Percentiles rank a stretch among this genome's conserved stretches.
Conservation (phyloP, 2,888 invertebrate species). For the Blastobasis adustella region DNA sequence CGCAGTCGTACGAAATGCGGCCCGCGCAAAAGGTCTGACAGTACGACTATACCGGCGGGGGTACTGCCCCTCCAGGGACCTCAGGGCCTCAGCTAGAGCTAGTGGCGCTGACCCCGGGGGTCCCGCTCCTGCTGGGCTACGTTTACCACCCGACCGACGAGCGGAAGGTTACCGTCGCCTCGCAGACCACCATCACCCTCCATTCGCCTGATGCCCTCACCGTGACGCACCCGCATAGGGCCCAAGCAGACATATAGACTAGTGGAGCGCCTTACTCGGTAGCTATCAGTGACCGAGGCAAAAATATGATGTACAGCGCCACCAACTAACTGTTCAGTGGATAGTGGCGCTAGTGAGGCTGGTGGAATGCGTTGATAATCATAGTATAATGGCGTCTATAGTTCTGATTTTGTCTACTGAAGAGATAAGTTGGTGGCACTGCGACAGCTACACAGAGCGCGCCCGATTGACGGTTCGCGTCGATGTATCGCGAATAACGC, state of each 20-base stretch:
- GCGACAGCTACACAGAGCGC: too few relatives aligned
- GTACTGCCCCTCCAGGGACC: constrained; percentile 8
- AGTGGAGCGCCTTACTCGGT: neutral
- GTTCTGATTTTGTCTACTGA: too few relatives aligned
- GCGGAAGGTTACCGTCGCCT: constrained; percentile 41
- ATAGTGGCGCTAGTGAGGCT: too few relatives aligned
- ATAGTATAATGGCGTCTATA: too few relatives aligned
- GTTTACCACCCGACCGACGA: constrained; percentile 33
- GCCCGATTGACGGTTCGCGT: too few relatives aligned
- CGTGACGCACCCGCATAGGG: constrained; percentile 29
- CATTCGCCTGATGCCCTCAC: constrained; percentile 53
- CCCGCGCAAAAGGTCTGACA: constrained; percentile 78
- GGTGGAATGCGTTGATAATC: too few relatives aligned
- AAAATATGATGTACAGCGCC: neutral
- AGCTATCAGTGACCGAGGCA: neutral
- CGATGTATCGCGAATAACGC: too few relatives aligned
- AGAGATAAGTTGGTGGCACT: too few relatives aligned
- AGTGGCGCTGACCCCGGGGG: constrained; percentile 55
- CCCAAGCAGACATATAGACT: constrained; percentile 25
- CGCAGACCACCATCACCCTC: constrained; percentile 62
- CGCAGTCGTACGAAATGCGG: constrained; percentile 84
- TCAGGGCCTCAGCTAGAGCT: constrained; percentile 36
- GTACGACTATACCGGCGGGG: constrained; percentile 39
- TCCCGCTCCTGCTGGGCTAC: constrained; percentile 58
- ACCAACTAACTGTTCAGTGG: neutral